phyloP scores from a whole-genome alignment of 2,113 vertebrate genomes.

The Perca schrenkii region DNA sequence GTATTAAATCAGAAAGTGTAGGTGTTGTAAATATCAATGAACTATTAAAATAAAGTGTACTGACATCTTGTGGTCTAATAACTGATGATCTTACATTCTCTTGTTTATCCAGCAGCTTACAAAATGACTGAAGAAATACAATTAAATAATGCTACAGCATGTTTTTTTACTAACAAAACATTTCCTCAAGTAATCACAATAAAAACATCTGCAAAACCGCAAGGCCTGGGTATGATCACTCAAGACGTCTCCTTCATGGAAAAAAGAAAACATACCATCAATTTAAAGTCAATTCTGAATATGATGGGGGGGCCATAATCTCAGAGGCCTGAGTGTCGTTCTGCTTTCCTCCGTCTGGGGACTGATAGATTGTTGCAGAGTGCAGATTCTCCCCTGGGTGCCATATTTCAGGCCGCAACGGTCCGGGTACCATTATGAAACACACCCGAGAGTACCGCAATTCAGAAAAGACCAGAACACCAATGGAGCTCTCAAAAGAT shows the following conservation, averaged over 20 bases:
- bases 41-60: conserved; percentile 39
- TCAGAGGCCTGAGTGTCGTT: conserved; percentile 71
- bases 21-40: conserved; percentile 48
- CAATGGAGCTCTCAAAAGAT: conserved; percentile 66
- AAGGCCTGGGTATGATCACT: conserved; percentile 72
- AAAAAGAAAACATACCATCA: conserved; percentile 33
- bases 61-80: conserved; percentile 42
- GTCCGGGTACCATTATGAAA: conserved; percentile 78
- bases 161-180: conserved; percentile 76
- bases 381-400: conserved; percentile 78
- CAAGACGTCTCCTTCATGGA: conserved; percentile 58
- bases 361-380: conserved; percentile 81
- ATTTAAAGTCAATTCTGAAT: conserved; percentile 73
- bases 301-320: conserved; percentile 67
- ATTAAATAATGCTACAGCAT: conserved; percentile 64
- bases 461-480: conserved; percentile 78
- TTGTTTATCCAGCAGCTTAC: conserved; percentile 55
- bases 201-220: conserved; percentile 76
- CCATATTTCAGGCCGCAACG: conserved; percentile 77
- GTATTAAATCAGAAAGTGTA: conserved; percentile 42
- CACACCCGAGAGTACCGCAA: conserved; percentile 78
- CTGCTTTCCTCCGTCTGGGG: conserved; percentile 70
- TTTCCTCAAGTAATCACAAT: conserved; percentile 83
- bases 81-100: conserved; percentile 32
- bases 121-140: conserved; percentile 33